These are phyloP conservation scores for Dolomedes plantarius DNA, from an alignment of 2,888 invertebrate species.

Conservation along the genomic window DNA sequence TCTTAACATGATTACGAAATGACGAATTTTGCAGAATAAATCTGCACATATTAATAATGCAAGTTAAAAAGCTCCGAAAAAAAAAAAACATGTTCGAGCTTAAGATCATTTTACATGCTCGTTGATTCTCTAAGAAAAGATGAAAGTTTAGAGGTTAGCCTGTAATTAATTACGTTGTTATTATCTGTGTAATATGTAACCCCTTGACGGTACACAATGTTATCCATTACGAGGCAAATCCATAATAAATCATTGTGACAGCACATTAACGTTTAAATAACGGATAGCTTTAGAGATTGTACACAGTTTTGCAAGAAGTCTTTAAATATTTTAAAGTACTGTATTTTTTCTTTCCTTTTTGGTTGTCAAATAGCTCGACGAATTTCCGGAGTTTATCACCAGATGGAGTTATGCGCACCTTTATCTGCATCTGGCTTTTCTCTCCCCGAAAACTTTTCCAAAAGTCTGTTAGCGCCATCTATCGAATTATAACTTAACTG, in stretches of 20 bases:
- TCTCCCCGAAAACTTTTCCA: conserved; percentile 13
- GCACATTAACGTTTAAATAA: conserved; percentile 30
- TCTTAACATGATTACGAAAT: too few relatives aligned
- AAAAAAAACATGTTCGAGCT: background rate
- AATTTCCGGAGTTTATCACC: conserved; percentile 43
- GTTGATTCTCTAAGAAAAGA: conserved; percentile 28
- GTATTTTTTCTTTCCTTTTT: conserved; percentile 23
- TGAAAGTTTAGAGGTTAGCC: conserved; percentile 42
- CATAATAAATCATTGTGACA: conserved; percentile 64
- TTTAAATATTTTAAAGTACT: conserved; percentile 27
- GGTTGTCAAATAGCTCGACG: background rate
- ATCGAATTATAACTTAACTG: background rate
- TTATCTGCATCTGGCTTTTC: conserved; percentile 17
- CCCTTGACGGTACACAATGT: conserved; percentile 50
- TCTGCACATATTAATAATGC: too few relatives aligned
- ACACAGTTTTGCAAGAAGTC: conserved; percentile 24
- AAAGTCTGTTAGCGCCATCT: conserved; percentile 43
- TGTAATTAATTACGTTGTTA: conserved; percentile 59
- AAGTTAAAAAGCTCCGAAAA: too few relatives aligned
- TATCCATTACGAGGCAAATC: conserved; percentile 54
- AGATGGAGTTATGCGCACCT: conserved; percentile 52
- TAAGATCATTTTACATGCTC: conserved; percentile 13
- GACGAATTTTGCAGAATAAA: too few relatives aligned
- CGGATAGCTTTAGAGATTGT: conserved; percentile 16
- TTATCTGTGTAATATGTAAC: conserved; percentile 57